Evolutionary conservation across 2,888 invertebrate species (phyloP).

Genomic region (Drosophila borealis): DNA sequence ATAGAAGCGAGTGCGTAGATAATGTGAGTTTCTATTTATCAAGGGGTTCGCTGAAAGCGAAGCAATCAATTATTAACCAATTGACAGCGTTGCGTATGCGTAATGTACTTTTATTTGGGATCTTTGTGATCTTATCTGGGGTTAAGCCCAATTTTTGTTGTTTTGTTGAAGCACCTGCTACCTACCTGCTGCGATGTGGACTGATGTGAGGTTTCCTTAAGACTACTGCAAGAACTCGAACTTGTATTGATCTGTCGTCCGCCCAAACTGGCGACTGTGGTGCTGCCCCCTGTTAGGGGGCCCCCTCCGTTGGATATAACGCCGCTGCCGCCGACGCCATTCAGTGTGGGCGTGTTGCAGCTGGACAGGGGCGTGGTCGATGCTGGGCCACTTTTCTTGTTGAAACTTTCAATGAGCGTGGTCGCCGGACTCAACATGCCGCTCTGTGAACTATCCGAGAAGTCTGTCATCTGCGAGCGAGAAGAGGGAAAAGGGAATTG

Average conservation of each 20-base stretch:
- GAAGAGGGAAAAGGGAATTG: not conserved
- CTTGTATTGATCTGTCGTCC: slow-evolving; percentile 82
- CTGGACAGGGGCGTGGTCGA: slow-evolving; percentile 67
- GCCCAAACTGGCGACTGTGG: slow-evolving; percentile 50
- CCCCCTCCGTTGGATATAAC: slow-evolving; percentile 41
- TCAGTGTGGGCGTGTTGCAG: slow-evolving; percentile 46
- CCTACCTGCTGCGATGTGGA: slow-evolving; percentile 85
- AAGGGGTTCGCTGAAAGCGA: not conserved
- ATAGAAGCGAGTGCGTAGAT: slow-evolving; percentile 29
- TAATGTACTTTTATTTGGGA: not conserved
- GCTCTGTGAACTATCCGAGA: slow-evolving; percentile 84
- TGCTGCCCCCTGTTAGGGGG: slow-evolving; percentile 36
- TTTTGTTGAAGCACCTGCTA: too few relatives aligned
- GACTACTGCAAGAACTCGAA: slow-evolving; percentile 84
- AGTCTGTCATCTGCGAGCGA: slow-evolving; percentile 84
- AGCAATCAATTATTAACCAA: slow-evolving; percentile 19
- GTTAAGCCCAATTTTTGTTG: not conserved
- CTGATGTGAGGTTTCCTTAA: slow-evolving; percentile 84
- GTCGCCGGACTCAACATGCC: slow-evolving; percentile 86
- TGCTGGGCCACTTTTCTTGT: slow-evolving; percentile 86
- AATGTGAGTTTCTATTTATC: not conserved
- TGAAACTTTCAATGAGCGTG: slow-evolving; percentile 90
- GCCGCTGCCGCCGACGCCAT: slow-evolving; percentile 29
- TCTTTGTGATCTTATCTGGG: slow-evolving; percentile 3
- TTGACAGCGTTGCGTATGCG: slow-evolving; percentile 26